Conservation (phyloP, 2,113 vertebrate genomes). For the Penelope pileata region DNA sequence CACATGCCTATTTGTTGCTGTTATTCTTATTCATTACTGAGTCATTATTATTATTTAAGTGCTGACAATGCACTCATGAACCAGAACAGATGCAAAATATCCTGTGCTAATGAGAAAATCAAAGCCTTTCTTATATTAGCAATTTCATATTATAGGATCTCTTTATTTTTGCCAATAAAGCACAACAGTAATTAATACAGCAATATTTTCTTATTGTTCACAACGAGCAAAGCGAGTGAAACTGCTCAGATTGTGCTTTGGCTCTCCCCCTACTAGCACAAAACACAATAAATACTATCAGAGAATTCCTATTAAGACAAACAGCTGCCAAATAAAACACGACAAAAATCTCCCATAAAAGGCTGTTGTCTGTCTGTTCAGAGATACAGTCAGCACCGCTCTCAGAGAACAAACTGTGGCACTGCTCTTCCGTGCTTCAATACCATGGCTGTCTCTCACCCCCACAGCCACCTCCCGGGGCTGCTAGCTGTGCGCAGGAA, state of each 20-base stretch:
- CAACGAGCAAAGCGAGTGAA: conserved; percentile 44
- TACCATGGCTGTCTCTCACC: background rate
- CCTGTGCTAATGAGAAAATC: conserved; percentile 73
- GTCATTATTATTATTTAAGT: conserved; percentile 75
- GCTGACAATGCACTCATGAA: conserved; percentile 60
- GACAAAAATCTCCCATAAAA: conserved; percentile 55
- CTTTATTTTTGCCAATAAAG: conserved; percentile 71
- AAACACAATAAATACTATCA: conserved; percentile 48
- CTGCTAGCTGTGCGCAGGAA: background rate
- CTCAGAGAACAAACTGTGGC: conserved; percentile 22
- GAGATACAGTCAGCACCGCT: conserved; percentile 14
- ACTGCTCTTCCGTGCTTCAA: conserved; percentile 24
- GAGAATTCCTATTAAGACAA: conserved; percentile 53
- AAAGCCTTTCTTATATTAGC: conserved; percentile 67
- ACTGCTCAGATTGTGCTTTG: conserved; percentile 42
- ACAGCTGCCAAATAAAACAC: conserved; percentile 54
- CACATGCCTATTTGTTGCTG: conserved; percentile 50
- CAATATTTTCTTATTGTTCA: conserved; percentile 69
- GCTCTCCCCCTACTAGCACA: conserved; percentile 46
- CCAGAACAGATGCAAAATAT: conserved; percentile 75
- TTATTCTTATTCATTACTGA: conserved; percentile 72
- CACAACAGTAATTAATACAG: conserved; percentile 70
- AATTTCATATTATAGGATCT: conserved; percentile 68
- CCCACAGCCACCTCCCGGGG: background rate
- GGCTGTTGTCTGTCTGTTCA: conserved; percentile 48